Evolutionary conservation across 2,797 vertebrate species (phyloP).

Genomic region (Cossypha dichroa): DNA sequence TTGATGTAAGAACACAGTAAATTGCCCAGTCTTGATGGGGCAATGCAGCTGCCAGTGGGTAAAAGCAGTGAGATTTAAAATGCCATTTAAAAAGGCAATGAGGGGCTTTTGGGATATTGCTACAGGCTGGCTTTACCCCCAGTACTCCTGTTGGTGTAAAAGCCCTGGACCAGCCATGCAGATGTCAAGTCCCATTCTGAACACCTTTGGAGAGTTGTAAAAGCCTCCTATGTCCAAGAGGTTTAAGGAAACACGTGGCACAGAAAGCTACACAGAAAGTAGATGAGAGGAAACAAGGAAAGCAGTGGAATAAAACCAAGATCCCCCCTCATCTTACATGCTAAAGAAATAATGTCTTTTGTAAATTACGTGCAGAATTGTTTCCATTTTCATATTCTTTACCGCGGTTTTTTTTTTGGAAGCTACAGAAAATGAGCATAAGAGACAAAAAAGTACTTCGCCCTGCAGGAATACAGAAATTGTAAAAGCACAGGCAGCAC

Average conservation of each 20-base stretch:
- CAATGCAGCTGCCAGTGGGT: neutral
- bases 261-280: slow-evolving; percentile 23
- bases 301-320: slow-evolving; percentile 52
- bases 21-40: neutral
- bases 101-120: neutral
- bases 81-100: neutral
- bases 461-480: slow-evolving; percentile 85
- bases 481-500: slow-evolving; percentile 85
- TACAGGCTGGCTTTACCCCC: neutral
- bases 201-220: neutral
- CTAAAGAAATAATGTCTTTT: slow-evolving; percentile 69
- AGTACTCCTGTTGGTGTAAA: neutral
- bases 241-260: slow-evolving; percentile 18
- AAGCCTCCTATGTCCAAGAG: slow-evolving; percentile 20
- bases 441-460: slow-evolving; percentile 86
- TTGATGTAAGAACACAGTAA: neutral
- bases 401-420: slow-evolving; percentile 61
- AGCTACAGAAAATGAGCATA: slow-evolving; percentile 79
- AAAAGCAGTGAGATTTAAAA: neutral
- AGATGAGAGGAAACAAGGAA: slow-evolving; percentile 25
- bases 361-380: slow-evolving; percentile 72
- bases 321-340: neutral
- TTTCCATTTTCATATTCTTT: slow-evolving; percentile 69
- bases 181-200: neutral
- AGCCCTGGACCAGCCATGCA: neutral